Percentiles rank a stretch among this genome's conserved stretches.
phyloP scores from a whole-genome alignment of 2,888 invertebrate genomes.

The Beris morrisii region DNA sequence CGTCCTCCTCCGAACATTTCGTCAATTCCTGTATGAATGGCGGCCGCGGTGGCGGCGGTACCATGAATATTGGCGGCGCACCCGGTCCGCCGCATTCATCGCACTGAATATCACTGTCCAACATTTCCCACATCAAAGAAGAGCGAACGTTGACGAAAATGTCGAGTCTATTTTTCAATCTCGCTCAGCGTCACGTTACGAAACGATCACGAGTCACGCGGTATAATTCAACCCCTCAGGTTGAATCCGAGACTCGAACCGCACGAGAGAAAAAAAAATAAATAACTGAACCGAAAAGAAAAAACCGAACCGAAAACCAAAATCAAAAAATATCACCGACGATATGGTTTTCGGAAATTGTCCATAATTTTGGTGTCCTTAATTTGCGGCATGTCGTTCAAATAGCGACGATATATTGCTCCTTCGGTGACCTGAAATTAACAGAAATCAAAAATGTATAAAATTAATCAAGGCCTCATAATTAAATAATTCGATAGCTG shows the following conservation, averaged over 20 bases:
- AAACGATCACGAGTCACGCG: neutral
- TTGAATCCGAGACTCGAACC: neutral
- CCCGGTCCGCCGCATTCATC: constrained; percentile 54
- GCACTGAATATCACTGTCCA: constrained; percentile 52
- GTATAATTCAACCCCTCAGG: neutral
- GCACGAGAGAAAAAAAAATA: neutral
- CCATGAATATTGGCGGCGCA: constrained; percentile 54
- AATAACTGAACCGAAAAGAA: constrained; percentile 7
- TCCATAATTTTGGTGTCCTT: constrained; percentile 5
- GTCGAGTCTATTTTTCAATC: neutral
- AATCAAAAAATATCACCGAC: constrained; percentile 21
- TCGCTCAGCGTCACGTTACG: too few species aligned
- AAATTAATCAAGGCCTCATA: constrained; percentile 12
- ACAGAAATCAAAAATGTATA: constrained; percentile 18
- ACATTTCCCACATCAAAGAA: constrained; percentile 56
- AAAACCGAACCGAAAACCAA: neutral
- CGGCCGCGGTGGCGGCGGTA: constrained; percentile 55
- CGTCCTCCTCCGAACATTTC: constrained; percentile 43
- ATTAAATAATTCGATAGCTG: constrained; percentile 29
- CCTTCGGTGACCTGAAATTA: constrained; percentile 24
- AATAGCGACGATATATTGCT: neutral
- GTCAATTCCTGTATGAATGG: constrained; percentile 48
- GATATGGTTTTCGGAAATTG: constrained; percentile 18
- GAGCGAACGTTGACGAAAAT: neutral
- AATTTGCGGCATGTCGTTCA: constrained; percentile 2